Evolutionary conservation across 2,888 invertebrate species (phyloP), one percentile per base, ranked within the genome.

Genomic region (Celastrina argiolus): DNA sequence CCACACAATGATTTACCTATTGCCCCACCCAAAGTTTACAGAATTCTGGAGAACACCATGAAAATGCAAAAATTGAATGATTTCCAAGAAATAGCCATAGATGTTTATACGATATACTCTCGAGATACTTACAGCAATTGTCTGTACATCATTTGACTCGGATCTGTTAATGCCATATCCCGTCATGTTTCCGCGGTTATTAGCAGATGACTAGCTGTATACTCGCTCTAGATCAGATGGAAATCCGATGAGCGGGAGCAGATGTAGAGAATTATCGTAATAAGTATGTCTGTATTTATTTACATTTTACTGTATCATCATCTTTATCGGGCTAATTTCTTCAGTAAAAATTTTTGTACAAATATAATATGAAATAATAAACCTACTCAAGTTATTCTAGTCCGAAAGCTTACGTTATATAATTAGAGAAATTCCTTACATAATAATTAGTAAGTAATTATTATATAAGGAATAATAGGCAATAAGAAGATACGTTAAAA

Each of bases 401-500:
- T 22, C 18, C 10, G 22, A 12, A 51, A 51, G 22, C 42, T 51
- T 51, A 5, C 1, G 26, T 51, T 12, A 26, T 10, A 51, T 51
- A 51, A 26, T 51, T 14, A 5, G 51, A 51, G 51, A 51, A 51
- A 51, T 51, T 51, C 5, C 22, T 26, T 51, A 51, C 22, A 51
- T 51, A 10, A 51, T 14, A 26, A 39, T 61, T 36, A 12, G 18
- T 39, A 61, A 16, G 34, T 34, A 16, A 16, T 16, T n/a, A 14
- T 61, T 36, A 61, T 22, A 22, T 39, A 61, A 61, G 36, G 14
- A 22, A 61, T 61, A 61, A 61, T 22, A 61, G 61, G 61, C 22
- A 61, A 61, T 61, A 61, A 61, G 36, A 61, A 61, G 22, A 61
- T 36, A 22, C 14, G 61, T 39, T 61, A 31, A 36, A 61, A 10